Percentiles rank a stretch among this genome's conserved stretches.
These are phyloP conservation scores for Marmota monax DNA, from an alignment of 2,113 vertebrate genomes.

Conservation along the genomic window DNA sequence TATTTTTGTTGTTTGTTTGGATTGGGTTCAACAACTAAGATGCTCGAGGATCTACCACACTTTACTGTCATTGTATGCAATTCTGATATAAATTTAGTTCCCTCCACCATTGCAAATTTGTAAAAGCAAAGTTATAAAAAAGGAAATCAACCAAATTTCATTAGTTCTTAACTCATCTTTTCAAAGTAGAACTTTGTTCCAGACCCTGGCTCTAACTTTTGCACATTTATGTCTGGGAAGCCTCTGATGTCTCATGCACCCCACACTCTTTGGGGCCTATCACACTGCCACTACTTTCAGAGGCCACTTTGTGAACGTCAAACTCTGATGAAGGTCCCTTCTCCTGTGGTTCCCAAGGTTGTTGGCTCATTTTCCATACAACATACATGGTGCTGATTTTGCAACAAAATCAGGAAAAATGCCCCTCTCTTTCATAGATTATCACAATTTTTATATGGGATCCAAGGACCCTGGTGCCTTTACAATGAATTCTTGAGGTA, in stretches of 20 bases:
- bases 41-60: not conserved
- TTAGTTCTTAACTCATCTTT: not conserved
- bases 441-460: not conserved
- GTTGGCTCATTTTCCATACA: not conserved
- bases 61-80: not conserved
- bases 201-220: not conserved
- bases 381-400: not conserved
- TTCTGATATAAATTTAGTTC: not conserved
- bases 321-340: not conserved
- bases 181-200: not conserved
- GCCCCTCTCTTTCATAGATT: not conserved
- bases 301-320: not conserved
- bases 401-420: not conserved
- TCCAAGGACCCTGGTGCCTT: not conserved
- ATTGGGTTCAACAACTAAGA: not conserved
- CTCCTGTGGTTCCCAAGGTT: not conserved
- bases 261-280: not conserved
- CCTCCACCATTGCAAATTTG: not conserved
- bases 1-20: not conserved
- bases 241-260: not conserved
- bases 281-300: not conserved
- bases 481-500: not conserved
- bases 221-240: not conserved
- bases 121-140: not conserved
- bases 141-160: not conserved